Conservation (phyloP, 2,888 invertebrate genomes). For the Leptopterna dolabrata region DNA sequence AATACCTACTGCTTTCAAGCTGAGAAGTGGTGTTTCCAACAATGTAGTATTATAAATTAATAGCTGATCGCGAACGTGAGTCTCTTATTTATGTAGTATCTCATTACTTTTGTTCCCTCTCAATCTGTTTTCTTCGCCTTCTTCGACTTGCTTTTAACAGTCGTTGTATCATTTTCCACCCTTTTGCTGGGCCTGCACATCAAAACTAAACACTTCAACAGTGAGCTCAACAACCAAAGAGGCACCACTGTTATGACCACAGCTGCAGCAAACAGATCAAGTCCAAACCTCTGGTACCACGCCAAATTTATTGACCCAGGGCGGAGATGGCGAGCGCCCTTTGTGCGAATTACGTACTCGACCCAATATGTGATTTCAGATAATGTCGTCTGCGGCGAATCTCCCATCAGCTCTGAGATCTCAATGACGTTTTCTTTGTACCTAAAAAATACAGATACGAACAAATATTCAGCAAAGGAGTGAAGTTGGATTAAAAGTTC, state of each 20-base stretch:
- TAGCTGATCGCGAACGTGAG: too few species aligned
- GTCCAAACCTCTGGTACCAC: conserved; percentile 44
- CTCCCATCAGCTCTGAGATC: background rate
- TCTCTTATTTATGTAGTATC: too few species aligned
- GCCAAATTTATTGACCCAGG: conserved; percentile 11
- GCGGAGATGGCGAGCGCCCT: conserved; percentile 35
- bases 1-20: too few species aligned
- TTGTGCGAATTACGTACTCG: conserved; percentile 31
- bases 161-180: background rate
- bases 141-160: background rate
- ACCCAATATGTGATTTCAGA: conserved; percentile 21
- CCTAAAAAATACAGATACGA: background rate
- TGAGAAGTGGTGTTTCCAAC: too few species aligned
- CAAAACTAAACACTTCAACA: background rate
- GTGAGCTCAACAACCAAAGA: background rate
- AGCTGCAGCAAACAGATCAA: conserved; percentile 7
- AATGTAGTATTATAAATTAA: too few species aligned
- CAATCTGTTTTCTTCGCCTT: background rate
- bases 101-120: background rate
- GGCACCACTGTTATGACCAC: background rate
- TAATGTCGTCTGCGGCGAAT: conserved; percentile 10
- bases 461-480: background rate
- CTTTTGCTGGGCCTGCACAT: background rate
- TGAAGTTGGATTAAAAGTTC: too few species aligned
- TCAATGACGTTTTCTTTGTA: conserved; percentile 23